These are phyloP conservation scores for Burhinus bistriatus DNA, from an alignment of 2,113 vertebrate genomes.

Conservation along the genomic window DNA sequence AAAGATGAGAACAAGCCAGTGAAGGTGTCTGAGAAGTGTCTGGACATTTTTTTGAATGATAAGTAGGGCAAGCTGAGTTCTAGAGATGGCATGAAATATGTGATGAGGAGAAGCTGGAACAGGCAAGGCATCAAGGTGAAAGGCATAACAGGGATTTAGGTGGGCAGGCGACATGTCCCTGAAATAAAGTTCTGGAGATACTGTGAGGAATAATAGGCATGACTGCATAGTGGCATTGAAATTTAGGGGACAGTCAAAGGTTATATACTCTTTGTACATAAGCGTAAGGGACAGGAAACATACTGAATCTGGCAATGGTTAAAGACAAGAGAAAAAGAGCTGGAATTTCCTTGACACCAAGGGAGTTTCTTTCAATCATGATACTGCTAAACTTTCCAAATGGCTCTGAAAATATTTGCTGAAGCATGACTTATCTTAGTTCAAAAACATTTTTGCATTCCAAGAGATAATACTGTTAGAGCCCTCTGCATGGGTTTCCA, in stretches of 20 bases:
- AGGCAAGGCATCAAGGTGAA: neutral
- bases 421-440: conserved; percentile 27
- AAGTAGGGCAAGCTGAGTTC: neutral
- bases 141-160: neutral
- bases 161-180: neutral
- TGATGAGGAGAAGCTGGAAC: neutral
- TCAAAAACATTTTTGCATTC: conserved; percentile 41
- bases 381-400: neutral
- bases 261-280: neutral
- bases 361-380: conserved; percentile 8
- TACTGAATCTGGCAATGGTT: neutral
- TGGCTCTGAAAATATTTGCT: conserved; percentile 31
- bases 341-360: conserved; percentile 12
- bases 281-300: neutral
- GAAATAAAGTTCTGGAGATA: neutral
- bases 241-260: neutral
- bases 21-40: neutral
- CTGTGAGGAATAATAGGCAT: neutral
- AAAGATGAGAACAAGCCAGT: neutral
- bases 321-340: neutral
- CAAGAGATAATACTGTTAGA: neutral
- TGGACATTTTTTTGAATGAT: neutral
- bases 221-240: neutral
- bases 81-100: neutral
- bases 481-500: neutral